Evolutionary conservation across 2,113 vertebrate species (phyloP).

Genomic region (Hucho hucho): DNA sequence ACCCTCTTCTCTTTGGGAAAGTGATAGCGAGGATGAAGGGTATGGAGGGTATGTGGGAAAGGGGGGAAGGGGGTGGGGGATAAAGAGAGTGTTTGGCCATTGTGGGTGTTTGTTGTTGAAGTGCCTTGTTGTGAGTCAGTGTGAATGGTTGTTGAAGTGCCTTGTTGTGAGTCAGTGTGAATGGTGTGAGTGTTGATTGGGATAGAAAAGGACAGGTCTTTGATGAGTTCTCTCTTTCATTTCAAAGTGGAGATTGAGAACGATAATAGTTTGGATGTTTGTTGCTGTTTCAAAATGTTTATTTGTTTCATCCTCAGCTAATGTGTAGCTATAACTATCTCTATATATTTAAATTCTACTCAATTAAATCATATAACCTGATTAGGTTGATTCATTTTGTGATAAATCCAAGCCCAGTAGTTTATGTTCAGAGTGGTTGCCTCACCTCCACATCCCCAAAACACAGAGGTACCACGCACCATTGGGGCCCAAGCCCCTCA

Average conservation of each 20-base stretch:
- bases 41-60: conserved; percentile 49
- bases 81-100: neutral
- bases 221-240: conserved; percentile 44
- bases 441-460: conserved; percentile 1
- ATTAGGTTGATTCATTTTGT: neutral
- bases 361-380: neutral
- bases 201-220: conserved; percentile 14
- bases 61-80: no score
- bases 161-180: conserved; percentile 20
- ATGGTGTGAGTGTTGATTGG: neutral
- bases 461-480: conserved; percentile 12
- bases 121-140: no score
- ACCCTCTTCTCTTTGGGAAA: conserved; percentile 88
- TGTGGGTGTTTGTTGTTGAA: neutral
- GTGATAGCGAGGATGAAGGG: conserved; percentile 68
- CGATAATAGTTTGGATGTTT: neutral
- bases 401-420: neutral
- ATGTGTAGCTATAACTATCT: neutral
- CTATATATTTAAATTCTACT: neutral
- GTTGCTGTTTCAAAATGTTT: neutral
- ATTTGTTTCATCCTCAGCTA: neutral
- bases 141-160: neutral
- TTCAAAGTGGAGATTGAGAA: conserved; percentile 20
- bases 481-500: conserved; percentile 43
- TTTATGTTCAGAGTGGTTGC: neutral